Conservation (phyloP, 2,113 vertebrate genomes). For the Cairina moschata region DNA sequence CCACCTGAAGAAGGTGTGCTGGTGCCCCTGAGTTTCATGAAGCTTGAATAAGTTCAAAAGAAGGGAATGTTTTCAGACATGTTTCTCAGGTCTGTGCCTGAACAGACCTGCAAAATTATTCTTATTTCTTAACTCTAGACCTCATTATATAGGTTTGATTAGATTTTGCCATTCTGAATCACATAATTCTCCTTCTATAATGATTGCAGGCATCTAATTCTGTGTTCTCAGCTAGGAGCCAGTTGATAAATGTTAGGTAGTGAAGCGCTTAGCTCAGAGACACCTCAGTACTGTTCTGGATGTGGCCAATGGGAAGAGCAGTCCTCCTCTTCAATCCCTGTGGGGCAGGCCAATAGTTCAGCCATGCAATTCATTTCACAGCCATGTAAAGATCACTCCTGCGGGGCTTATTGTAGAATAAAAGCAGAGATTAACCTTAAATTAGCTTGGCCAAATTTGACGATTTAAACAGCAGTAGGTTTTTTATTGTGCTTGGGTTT, state of each 20-base stretch:
- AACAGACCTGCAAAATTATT: not conserved
- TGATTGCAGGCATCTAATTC: not conserved
- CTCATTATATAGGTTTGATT: not conserved
- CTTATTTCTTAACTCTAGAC: not conserved
- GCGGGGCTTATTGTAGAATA: not conserved
- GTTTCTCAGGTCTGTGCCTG: not conserved
- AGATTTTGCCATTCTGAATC: not conserved
- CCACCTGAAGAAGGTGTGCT: not conserved
- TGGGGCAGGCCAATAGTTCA: not conserved
- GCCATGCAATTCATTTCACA: not conserved
- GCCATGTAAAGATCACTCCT: not conserved
- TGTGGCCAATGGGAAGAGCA: not conserved
- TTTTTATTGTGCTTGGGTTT: not conserved
- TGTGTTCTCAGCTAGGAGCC: constrained; percentile 5
- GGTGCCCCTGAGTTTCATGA: not conserved
- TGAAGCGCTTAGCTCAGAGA: not conserved
- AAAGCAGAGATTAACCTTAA: constrained; percentile 23
- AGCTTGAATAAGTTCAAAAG: not conserved
- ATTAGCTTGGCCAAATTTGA: not conserved
- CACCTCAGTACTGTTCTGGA: accelerated
- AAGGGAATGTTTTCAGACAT: not conserved
- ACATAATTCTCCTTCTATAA: constrained; percentile 6
- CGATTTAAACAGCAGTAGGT: not conserved
- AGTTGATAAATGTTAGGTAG: not conserved
- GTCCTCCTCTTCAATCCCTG: not conserved